A percentile compares a stretch with the other conserved stretches of the same genome.
Conservation (phyloP, 2,113 vertebrate species). For the Muntiacus reevesi region DNA sequence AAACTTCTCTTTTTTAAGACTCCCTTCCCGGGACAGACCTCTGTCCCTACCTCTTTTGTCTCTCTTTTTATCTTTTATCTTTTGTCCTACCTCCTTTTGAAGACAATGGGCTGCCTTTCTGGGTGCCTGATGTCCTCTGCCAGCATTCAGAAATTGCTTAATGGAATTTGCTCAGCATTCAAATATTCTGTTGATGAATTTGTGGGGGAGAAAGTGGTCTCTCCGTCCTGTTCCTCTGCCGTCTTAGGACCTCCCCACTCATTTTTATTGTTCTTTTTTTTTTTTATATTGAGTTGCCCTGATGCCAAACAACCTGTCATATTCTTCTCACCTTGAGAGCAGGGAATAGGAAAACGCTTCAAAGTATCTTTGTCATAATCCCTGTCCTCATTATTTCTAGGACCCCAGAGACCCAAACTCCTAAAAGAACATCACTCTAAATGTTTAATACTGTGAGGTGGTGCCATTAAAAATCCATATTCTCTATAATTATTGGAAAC, state of each 20-base stretch:
- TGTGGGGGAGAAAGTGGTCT: too few relatives aligned
- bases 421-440: background rate
- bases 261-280: background rate
- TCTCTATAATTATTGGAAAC: background rate
- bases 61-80: too few relatives aligned
- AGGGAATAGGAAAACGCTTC: background rate
- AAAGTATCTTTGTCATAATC: background rate
- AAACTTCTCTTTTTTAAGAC: too few relatives aligned
- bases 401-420: background rate
- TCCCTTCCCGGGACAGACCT: too few relatives aligned
- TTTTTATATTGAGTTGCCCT: background rate
- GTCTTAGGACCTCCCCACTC: background rate
- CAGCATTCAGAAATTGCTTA: too few relatives aligned
- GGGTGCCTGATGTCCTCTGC: too few relatives aligned
- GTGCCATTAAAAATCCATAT: background rate
- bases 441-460: background rate
- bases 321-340: background rate
- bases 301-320: background rate
- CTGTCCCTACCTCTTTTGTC: too few relatives aligned
- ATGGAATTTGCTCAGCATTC: too few relatives aligned
- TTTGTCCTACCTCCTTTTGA: too few relatives aligned
- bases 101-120: too few relatives aligned
- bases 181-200: too few relatives aligned
- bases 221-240: too few relatives aligned
- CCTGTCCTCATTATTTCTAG: background rate